phyloP scores from a whole-genome alignment of 30 jellyfish, hydroid and myxozoan genomes.

The Cassiopea xamachana region DNA sequence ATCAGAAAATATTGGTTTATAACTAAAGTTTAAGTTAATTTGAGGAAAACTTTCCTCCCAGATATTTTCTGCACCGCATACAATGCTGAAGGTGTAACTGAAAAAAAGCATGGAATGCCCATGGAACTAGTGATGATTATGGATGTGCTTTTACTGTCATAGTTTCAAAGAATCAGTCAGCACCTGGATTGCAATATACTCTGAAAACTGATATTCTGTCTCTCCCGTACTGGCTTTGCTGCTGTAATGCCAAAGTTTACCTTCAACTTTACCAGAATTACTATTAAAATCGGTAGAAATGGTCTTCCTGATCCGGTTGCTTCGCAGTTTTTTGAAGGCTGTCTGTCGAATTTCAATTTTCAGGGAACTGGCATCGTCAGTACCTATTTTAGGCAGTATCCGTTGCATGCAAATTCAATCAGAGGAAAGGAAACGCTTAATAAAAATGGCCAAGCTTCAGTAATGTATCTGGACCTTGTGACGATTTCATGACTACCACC shows the following conservation, averaged over 20 bases:
- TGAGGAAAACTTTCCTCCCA: not conserved
- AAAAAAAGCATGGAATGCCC: slow-evolving; percentile 1
- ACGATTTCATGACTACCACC: slow-evolving; percentile 16
- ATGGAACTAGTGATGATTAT: slow-evolving; percentile 2
- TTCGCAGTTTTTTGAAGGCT: slow-evolving; percentile 8
- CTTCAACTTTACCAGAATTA: slow-evolving; percentile 8
- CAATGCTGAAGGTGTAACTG: not conserved
- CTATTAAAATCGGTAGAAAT: slow-evolving; percentile 22
- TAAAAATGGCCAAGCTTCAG: slow-evolving; percentile 26
- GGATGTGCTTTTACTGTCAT: slow-evolving; percentile 22
- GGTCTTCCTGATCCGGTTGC: slow-evolving; percentile 9
- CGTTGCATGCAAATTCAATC: slow-evolving; percentile 20
- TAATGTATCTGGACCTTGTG: slow-evolving; percentile 6
- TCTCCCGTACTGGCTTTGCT: not conserved
- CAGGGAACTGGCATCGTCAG: slow-evolving; percentile 14
- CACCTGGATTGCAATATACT: not conserved
- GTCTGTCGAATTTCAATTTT: slow-evolving; percentile 24
- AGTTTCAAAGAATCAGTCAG: not conserved
- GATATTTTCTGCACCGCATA: slow-evolving; percentile 2
- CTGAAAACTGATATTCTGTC: not conserved
- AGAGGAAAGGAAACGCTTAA: slow-evolving; percentile 14
- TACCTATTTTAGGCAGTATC: slow-evolving; percentile 30
- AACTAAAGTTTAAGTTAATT: too few relatives aligned
- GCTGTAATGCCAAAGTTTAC: not conserved
- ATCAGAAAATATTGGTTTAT: too few relatives aligned